Percentiles rank a stretch among this genome's conserved stretches.
These are phyloP conservation scores for Chunga burmeisteri DNA, from an alignment of 2,113 vertebrate species.

Conservation along the genomic window DNA sequence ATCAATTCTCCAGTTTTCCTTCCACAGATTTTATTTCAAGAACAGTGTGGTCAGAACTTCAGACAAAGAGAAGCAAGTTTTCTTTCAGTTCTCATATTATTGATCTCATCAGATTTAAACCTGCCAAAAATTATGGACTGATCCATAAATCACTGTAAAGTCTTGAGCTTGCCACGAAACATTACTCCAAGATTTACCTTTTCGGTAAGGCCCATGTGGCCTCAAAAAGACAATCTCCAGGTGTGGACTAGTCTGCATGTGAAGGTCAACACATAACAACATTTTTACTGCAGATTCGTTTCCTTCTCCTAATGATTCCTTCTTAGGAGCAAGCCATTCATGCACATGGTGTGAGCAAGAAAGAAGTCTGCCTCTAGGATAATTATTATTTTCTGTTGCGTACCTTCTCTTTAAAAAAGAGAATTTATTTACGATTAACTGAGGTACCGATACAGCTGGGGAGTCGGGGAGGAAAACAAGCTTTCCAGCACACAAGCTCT, in stretches of 20 bases:
- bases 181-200: not conserved
- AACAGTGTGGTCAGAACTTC: not conserved
- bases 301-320: not conserved
- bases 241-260: not conserved
- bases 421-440: not conserved
- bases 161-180: not conserved
- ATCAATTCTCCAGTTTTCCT: not conserved
- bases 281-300: not conserved
- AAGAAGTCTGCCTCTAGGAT: not conserved
- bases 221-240: not conserved
- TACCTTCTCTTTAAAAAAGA: not conserved
- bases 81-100: not conserved
- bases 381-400: not conserved
- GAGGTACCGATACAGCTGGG: not conserved
- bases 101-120: not conserved
- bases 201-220: not conserved
- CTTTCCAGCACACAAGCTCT: not conserved
- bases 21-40: not conserved
- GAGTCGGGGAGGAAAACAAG: not conserved
- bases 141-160: not conserved
- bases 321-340: not conserved
- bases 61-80: not conserved
- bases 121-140: not conserved
- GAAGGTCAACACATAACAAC: not conserved
- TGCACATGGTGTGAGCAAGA: not conserved